These are phyloP conservation scores for Trichomycterus rosablanca DNA, from an alignment of 2,113 vertebrate species.

Conservation along the genomic window DNA sequence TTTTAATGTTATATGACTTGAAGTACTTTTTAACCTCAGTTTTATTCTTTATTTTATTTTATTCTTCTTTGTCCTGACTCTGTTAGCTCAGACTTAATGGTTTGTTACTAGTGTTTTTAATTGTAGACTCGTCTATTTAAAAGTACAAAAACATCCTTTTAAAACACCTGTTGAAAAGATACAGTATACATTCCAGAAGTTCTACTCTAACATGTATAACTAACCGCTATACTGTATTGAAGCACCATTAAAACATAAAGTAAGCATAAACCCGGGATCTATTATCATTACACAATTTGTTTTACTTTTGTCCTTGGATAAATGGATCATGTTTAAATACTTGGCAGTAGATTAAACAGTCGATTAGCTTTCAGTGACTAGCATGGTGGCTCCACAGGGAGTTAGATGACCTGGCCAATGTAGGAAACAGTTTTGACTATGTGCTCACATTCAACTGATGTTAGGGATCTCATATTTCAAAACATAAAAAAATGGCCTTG, in stretches of 20 bases:
- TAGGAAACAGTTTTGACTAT: conserved; percentile 68
- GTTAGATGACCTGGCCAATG: conserved; percentile 38
- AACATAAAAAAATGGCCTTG: conserved; percentile 17
- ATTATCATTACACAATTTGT: conserved; percentile 65
- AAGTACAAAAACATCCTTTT: too few relatives aligned
- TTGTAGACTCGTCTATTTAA: too few relatives aligned
- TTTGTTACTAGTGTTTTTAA: too few relatives aligned
- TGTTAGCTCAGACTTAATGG: too few relatives aligned
- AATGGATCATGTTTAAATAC: conserved; percentile 63
- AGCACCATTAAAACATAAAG: conserved; percentile 40
- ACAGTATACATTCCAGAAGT: not conserved
- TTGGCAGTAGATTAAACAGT: conserved; percentile 65
- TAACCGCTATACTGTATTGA: conserved; percentile 7
- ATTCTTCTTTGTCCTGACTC: too few relatives aligned
- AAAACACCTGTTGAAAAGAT: not conserved
- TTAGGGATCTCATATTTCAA: conserved; percentile 51
- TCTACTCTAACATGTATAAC: not conserved
- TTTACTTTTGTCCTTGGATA: conserved; percentile 46
- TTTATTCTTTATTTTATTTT: too few relatives aligned
- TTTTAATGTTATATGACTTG: too few relatives aligned
- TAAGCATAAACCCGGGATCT: conserved; percentile 51
- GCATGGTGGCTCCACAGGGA: conserved; percentile 47
- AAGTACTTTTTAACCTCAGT: too few relatives aligned
- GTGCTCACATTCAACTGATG: conserved; percentile 54
- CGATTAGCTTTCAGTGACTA: conserved; percentile 55